These are phyloP conservation scores for Spinus pinus DNA, from an alignment of 2,797 vertebrate genomes.

Conservation along the genomic window DNA sequence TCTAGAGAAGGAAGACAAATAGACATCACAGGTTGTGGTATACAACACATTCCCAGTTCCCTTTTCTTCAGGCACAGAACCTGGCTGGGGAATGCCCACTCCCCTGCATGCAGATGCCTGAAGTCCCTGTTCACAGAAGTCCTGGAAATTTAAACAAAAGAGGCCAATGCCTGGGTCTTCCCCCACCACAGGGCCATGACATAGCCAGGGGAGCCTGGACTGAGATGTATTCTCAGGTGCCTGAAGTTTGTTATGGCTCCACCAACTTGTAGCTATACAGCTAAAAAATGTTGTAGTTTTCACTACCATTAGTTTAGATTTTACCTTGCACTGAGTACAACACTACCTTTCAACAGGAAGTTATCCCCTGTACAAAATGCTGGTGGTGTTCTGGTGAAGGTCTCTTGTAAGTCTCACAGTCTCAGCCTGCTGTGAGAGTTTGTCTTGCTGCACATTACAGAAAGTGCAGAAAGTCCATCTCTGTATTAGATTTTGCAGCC, in stretches of 20 bases:
- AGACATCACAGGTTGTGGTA: accelerated
- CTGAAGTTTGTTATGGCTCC: not conserved
- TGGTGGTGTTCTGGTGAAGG: not conserved
- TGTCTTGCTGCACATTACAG: not conserved
- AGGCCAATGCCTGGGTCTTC: not conserved
- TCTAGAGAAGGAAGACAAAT: not conserved
- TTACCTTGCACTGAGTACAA: not conserved
- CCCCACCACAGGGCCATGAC: not conserved
- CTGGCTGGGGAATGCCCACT: not conserved
- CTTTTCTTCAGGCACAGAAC: not conserved
- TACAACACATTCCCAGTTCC: not conserved
- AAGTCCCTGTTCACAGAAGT: not conserved
- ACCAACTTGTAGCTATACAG: not conserved
- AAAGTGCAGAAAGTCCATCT: not conserved
- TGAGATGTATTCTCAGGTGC: not conserved
- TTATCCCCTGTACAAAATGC: not conserved
- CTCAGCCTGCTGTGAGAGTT: not conserved
- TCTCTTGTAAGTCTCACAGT: accelerated
- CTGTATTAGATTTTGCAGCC: not conserved
- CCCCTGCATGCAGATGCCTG: accelerated
- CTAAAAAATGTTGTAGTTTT: not conserved
- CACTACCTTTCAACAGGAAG: not conserved
- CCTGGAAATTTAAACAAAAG: not conserved
- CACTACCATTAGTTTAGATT: not conserved
- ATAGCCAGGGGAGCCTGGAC: not conserved